These are phyloP conservation scores for Cheilinus undulatus DNA, from an alignment of 2,113 vertebrate genomes.

Conservation along the genomic window DNA sequence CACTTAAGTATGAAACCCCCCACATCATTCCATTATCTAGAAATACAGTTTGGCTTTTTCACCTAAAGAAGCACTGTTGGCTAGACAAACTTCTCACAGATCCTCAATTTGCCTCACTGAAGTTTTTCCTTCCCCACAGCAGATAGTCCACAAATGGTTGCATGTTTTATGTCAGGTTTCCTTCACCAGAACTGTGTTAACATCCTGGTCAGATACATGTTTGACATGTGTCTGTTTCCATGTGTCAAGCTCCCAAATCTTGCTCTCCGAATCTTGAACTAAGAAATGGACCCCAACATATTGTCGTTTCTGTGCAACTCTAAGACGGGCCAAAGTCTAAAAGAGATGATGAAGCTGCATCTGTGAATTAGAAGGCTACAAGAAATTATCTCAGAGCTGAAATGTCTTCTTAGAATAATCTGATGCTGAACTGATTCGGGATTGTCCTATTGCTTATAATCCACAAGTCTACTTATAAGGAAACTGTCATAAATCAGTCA, in stretches of 20 bases:
- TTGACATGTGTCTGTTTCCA: too few species aligned
- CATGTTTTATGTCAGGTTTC: not conserved
- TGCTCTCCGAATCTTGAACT: too few species aligned
- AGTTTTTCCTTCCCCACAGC: not conserved
- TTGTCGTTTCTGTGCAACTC: too few species aligned
- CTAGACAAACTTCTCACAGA: not conserved
- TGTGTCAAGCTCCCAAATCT: too few species aligned
- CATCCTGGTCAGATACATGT: too few species aligned
- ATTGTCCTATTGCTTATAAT: not conserved
- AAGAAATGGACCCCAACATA: too few species aligned
- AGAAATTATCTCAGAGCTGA: conserved; percentile 1
- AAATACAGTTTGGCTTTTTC: not conserved
- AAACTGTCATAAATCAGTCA: too few species aligned
- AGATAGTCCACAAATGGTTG: not conserved
- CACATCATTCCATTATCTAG: not conserved
- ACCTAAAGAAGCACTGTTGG: not conserved
- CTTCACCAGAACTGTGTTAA: not conserved
- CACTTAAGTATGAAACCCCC: conserved; percentile 15
- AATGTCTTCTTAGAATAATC: not conserved
- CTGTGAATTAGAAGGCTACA: not conserved
- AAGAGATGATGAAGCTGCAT: not conserved
- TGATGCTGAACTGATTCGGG: not conserved
- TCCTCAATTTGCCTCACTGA: not conserved
- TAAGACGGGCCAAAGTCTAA: not conserved
- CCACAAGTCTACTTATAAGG: too few species aligned